Evolutionary conservation across 1,140 invertebrate species (phyloP), one percentile per base, ranked within the genome.

Genomic region (Pseudomyrmex flavicornis): DNA sequence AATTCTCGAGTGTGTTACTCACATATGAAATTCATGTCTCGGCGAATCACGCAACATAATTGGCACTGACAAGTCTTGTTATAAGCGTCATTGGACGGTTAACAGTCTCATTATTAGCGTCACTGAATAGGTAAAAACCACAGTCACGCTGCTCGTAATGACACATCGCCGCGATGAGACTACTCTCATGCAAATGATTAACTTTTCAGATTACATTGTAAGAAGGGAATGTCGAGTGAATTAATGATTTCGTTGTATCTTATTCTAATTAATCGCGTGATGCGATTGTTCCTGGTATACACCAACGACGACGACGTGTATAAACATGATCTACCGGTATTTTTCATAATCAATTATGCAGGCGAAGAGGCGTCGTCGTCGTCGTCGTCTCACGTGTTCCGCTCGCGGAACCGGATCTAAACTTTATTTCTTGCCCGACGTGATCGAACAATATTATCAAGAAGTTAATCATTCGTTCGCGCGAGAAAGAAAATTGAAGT

Each of bases 361-460:
- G 66, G 66, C 65, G 20, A 70, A 15, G 44, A 59, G 54, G 48
- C 15, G 73, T 20, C 15, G 59, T 13, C 17, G 73, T 20, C 15
- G 59, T 13, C 17, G 54, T 4, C 35, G 56, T 58, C 75, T 79
- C 63, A 79, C 65, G 44, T 80, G 68, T 80, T 80, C 76, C 66
- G 76, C 22, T 80, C 54, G 76, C 66, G 76, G 66, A 80, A 80
- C 76, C 76, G 76, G 76, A 80, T 80, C 76, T 61, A 61, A 80
- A 44, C 44, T 70, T 8, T 12, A 50, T 26, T 26, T 61, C 22
- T 59, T 17, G 54, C 56, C 66, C 66, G 22, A 52, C 17, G 68
- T 35, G 35, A 35, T 35, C 35, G 20, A 68, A 50, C 76, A 70
- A n/a, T 15, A n/a, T n/a, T 46, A 69, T 9, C 10, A 20, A 70